Percentiles rank a stretch among this genome's conserved stretches.
phyloP scores from a whole-genome alignment of 2,888 invertebrate genomes.

The Epistrophe eligans region DNA sequence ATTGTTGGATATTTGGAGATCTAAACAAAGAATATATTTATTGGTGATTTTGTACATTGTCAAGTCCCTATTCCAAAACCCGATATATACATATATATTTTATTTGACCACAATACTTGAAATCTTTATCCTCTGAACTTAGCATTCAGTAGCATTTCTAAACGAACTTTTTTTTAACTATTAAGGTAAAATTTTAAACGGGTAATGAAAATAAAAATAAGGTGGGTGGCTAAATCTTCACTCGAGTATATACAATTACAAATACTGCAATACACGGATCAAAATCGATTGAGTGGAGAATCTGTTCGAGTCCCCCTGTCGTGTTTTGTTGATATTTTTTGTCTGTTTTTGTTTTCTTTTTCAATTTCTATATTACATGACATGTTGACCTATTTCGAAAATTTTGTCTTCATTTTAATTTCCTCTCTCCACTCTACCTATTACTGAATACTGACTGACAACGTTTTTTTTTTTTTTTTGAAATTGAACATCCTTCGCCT shows the following conservation, averaged over 20 bases:
- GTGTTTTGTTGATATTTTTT: not conserved
- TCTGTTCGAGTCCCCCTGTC: constrained; percentile 6
- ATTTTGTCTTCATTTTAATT: constrained; percentile 1
- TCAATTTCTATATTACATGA: constrained; percentile 32
- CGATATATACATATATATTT: too few relatives aligned
- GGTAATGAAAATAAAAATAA: too few relatives aligned
- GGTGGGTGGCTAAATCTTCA: not conserved
- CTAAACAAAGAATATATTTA: too few relatives aligned
- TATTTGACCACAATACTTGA: too few relatives aligned
- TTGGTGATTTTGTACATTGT: too few relatives aligned
- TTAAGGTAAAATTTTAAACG: too few relatives aligned
- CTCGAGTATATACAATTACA: not conserved
- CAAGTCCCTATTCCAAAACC: too few relatives aligned
- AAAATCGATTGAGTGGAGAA: constrained; percentile 35
- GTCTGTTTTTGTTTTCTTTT: not conserved
- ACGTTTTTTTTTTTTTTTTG: not conserved
- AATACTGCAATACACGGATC: constrained; percentile 7
- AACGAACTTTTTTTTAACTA: too few relatives aligned
- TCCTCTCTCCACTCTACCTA: not conserved
- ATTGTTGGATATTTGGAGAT: too few relatives aligned
- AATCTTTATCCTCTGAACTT: too few relatives aligned
- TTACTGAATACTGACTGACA: constrained; percentile 8
- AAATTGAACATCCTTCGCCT: constrained; percentile 4
- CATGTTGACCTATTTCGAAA: constrained; percentile 55
- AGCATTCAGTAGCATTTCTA: too few relatives aligned